Base-by-base conservation (phyloP, 2,113 vertebrate species). In the Catharus fuscescens region DNA sequence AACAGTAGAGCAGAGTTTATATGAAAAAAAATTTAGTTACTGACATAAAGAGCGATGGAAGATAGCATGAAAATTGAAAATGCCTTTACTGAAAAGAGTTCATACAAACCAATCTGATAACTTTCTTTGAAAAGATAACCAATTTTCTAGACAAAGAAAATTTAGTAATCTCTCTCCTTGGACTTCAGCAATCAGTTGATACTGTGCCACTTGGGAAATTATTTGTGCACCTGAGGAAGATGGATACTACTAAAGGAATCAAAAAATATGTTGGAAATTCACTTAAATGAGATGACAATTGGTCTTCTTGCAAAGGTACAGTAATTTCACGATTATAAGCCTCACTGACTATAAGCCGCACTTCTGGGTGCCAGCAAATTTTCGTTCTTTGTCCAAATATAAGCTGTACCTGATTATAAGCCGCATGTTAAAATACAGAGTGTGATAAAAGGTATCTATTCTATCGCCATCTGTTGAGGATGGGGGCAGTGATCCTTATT, bases 61-160 rank as follows among this genome's bases (percentile, higher is more conserved):
- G 62, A 82, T 82, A 57, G 76, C 45, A 69, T 59, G 48, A 54
- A 91, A 95, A 92, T 53, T 69, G 80, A 95, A 91, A 95, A 89
- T 78, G 15, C 13, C 56, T 94, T 92, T 91, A 80, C 69, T 84
- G 91, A 89, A 80, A 86, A n/a, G 9, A 21, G 23, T 86, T 96
- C 48, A 34, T 74, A 83, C 20, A 92, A 88, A 70, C 34, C 42
- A 62, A 86, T 91, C 54, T 62, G 69, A 84, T 91, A 84, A 38
- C 26, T 91, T 91, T 56, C 26, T 80, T 92, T 92, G 72, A 89
- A 83, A 91, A 91, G 56, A 83, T 93, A 92, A 92, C 32, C 42
- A 59, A 56, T 91, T 90, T 95, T 40, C 34, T 80, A 83, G 76
- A 83, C 93, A 80, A 92, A 83, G 59, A 83, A 86, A 73, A 89